Evolutionary conservation across 1,140 invertebrate genomes (phyloP).

Genomic region (Diorhabda elongata): DNA sequence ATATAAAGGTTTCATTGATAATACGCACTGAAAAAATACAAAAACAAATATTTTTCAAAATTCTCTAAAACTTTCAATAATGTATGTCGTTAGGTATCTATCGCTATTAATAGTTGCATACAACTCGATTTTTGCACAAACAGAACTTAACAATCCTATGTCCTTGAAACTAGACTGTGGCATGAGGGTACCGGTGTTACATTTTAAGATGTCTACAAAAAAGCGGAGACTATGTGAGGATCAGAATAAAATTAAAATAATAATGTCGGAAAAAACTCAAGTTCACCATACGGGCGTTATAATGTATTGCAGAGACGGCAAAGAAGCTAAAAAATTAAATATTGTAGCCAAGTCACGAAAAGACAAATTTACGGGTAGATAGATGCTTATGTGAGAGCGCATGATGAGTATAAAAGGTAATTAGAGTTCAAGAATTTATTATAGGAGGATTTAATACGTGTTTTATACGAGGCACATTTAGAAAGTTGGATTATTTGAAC

Average conservation of each 20-base stretch:
- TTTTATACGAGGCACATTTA: too few species aligned
- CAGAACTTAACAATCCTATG: background rate
- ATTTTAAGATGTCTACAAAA: conserved; percentile 5
- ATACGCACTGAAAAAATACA: too few species aligned
- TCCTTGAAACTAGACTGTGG: conserved; percentile 3
- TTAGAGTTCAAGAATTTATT: too few species aligned
- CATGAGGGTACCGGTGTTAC: conserved; percentile 9
- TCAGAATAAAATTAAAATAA: conserved; percentile 8
- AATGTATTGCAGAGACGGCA: conserved; percentile 5
- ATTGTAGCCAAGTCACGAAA: conserved; percentile 2
- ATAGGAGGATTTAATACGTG: too few species aligned
- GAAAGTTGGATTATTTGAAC: too few species aligned
- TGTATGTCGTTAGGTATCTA: too few species aligned
- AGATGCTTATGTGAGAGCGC: too few species aligned
- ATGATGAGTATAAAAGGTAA: too few species aligned
- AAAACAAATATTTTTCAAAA: too few species aligned
- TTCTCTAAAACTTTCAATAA: too few species aligned
- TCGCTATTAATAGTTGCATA: too few species aligned
- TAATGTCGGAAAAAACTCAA: conserved; percentile 5
- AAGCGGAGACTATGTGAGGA: conserved; percentile 1
- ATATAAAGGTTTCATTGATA: too few species aligned
- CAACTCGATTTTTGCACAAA: background rate
- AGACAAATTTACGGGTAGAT: background rate
- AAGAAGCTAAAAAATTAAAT: background rate
- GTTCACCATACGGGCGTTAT: background rate